phyloP scores from a whole-genome alignment of 1,140 invertebrate genomes.

The Phymorhynchus buccinoides region DNA sequence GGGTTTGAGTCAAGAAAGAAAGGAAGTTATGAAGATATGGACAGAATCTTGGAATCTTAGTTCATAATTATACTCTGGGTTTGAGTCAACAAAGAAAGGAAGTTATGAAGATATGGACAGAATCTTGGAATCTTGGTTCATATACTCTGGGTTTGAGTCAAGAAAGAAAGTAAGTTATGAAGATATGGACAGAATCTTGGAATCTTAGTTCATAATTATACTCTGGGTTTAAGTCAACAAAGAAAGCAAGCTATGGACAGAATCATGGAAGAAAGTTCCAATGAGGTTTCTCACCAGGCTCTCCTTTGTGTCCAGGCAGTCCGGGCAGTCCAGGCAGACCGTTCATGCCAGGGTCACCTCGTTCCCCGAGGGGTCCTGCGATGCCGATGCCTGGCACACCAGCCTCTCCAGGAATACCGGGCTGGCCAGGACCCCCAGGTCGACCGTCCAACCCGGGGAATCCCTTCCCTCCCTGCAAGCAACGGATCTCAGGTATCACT shows the following conservation, averaged over 20 bases:
- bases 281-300: slow-evolving; percentile 40
- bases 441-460: slow-evolving; percentile 47
- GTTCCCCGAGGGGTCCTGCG: slow-evolving; percentile 52
- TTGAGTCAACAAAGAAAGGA: too few species aligned
- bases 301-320: slow-evolving; percentile 73
- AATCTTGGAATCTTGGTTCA: too few species aligned
- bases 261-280: background rate
- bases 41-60: too few species aligned
- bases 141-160: too few species aligned
- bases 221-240: too few species aligned
- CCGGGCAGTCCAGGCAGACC: slow-evolving; percentile 55
- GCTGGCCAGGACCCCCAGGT: slow-evolving; percentile 46
- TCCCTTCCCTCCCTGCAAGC: slow-evolving; percentile 47
- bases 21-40: too few species aligned
- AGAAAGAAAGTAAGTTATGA: too few species aligned
- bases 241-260: background rate
- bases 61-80: too few species aligned
- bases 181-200: too few species aligned
- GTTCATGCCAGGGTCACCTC: slow-evolving; percentile 55
- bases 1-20: too few species aligned
- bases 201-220: too few species aligned
- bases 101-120: too few species aligned
- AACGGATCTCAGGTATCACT: background rate
- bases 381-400: slow-evolving; percentile 58
- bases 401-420: slow-evolving; percentile 50